phyloP scores from a whole-genome alignment of 2,888 invertebrate species.

The Drosophila tanythrix region DNA sequence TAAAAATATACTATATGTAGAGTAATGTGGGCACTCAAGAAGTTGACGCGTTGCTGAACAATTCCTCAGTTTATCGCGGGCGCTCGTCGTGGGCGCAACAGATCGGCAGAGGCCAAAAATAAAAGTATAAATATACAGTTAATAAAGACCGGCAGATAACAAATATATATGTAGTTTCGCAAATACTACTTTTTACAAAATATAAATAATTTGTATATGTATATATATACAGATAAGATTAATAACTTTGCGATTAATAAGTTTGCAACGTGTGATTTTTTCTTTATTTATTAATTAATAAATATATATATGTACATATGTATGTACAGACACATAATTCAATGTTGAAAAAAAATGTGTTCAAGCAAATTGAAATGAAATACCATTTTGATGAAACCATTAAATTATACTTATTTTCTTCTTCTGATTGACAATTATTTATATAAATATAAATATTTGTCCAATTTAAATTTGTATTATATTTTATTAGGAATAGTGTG shows the following conservation, averaged over 20 bases:
- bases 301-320: not conserved
- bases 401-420: too few relatives aligned
- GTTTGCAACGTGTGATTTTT: not conserved
- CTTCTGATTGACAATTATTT: too few relatives aligned
- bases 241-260: not conserved
- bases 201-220: not conserved
- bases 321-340: not conserved
- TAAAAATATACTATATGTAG: not conserved
- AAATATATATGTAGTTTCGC: not conserved
- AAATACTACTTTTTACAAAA: not conserved
- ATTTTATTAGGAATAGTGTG: too few relatives aligned
- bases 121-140: not conserved
- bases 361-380: too few relatives aligned
- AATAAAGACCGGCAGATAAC: not conserved
- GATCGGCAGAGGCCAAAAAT: fast-evolving
- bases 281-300: not conserved
- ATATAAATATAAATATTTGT: too few relatives aligned
- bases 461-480: too few relatives aligned
- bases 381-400: too few relatives aligned
- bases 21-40: too few relatives aligned
- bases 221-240: slow-evolving; percentile 1
- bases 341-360: too few relatives aligned
- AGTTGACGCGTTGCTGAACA: too few relatives aligned
- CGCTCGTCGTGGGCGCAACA: not conserved
- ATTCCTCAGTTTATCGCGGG: not conserved